Base-by-base conservation (phyloP, 30 jellyfish, hydroid and myxozoan species). In the Pelagia noctiluca region DNA sequence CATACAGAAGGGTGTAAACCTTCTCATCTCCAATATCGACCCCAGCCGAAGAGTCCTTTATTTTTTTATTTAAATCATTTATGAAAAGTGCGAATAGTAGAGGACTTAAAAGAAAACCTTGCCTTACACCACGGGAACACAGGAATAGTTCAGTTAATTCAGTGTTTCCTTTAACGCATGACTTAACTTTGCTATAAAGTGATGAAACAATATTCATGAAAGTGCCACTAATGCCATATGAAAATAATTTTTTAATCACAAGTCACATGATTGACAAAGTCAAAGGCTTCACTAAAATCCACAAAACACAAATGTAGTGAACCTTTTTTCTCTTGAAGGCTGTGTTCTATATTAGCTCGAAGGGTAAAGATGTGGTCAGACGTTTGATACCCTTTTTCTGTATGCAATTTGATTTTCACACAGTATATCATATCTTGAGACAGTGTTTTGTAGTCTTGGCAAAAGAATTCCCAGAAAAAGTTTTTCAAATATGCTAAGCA, bases 41-140 rank as follows among this genome's bases (percentile, higher is more conserved):
- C 3, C 82, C 28, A n/a, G 3, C 30, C 16, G 82, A 69, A 25
- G 18, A n/a, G 10, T 64, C 16, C 16, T 30, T 12, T 19, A 77
- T 53, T 25, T 60, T 1, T 3, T 25, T 53, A 65, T 60, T 33
- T 35, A 77, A 60, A 62, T 77, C 86, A 35, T 77, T 77, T 66
- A 77, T 18, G 24, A 30, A 77, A 35, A 77, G 57, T 18, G 66
- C 85, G 42, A 77, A 77, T 25, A 62, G 89, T 28, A 29, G 25
- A 21, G 86, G 63, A 61, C 83, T 60, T 13, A 50, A 42, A 62
- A 77, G 33, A 57, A 52, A 77, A 75, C 89, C 89, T 52, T 77
- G 30, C 37, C 66, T 30, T 21, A 77, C 89, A 69, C 65, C 68
- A n/a, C 82, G 30, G 28, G 30, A 28, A 35, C 82, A 69, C 21